Conservation (phyloP, 2,797 vertebrate species). For the Antrozous pallidus region DNA sequence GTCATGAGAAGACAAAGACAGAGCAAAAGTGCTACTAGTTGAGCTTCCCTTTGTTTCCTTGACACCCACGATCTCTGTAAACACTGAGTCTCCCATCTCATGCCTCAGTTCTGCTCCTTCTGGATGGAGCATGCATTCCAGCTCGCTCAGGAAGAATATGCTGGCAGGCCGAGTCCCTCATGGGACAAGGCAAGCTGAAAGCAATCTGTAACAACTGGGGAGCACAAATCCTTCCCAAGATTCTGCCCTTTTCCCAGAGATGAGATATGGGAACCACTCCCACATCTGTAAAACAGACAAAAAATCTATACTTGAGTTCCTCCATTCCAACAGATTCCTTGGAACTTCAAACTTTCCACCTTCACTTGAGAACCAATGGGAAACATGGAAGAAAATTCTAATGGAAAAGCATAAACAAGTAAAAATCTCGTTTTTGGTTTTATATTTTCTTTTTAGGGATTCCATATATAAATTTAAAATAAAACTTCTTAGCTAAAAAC, state of each 20-base stretch:
- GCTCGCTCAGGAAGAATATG: not conserved
- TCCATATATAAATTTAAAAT: conserved; percentile 10
- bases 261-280: not conserved
- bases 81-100: not conserved
- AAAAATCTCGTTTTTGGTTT: not conserved
- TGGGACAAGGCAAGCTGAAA: not conserved
- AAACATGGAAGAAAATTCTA: not conserved
- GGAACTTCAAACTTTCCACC: not conserved
- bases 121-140: not conserved
- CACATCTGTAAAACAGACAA: not conserved
- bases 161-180: not conserved
- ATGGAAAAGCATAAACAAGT: not conserved
- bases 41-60: not conserved
- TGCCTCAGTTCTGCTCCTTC: not conserved
- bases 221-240: not conserved
- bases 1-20: not conserved
- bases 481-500: conserved; percentile 15
- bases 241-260: not conserved
- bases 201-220: not conserved
- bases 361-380: not conserved
- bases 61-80: not conserved
- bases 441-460: not conserved
- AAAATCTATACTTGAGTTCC: not conserved
- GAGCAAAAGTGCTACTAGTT: not conserved
- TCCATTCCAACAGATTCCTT: not conserved